Evolutionary conservation across 2,888 invertebrate genomes (phyloP).

Genomic region (Cheilosia vulpina): DNA sequence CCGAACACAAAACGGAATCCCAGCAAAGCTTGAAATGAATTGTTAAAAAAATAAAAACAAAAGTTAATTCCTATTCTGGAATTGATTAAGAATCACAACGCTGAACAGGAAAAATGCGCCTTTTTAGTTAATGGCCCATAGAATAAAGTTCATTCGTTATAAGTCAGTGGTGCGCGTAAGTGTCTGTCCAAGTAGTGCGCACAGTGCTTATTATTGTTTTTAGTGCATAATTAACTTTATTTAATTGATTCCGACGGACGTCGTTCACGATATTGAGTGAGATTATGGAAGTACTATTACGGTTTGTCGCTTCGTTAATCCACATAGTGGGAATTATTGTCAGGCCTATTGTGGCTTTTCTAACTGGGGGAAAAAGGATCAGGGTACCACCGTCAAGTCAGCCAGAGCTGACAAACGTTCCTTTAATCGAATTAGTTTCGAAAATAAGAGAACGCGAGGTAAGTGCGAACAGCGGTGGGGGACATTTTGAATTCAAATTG

Average conservation of each 20-base stretch:
- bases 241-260: constrained; percentile 5
- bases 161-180: constrained; percentile 43
- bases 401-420: constrained; percentile 76
- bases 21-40: constrained; percentile 30
- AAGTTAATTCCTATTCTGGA: constrained; percentile 58
- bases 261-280: neutral
- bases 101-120: constrained; percentile 20
- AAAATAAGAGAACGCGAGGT: constrained; percentile 78
- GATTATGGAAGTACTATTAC: constrained; percentile 75
- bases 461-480: constrained; percentile 40
- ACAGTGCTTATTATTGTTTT: neutral
- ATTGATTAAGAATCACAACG: constrained; percentile 48
- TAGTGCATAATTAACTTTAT: constrained; percentile 1
- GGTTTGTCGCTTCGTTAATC: constrained; percentile 69
- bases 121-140: constrained; percentile 50
- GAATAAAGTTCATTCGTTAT: constrained; percentile 54
- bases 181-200: constrained; percentile 19
- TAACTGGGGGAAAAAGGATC: constrained; percentile 51
- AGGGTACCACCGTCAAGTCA: constrained; percentile 71
- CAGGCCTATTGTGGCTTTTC: constrained; percentile 59
- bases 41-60: constrained; percentile 29
- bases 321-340: constrained; percentile 71
- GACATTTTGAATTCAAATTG: neutral
- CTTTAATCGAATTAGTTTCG: constrained; percentile 76
- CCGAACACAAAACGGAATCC: neutral